These are phyloP conservation scores for Anguilla obscura DNA, from an alignment of 2,797 vertebrate genomes.

Conservation along the genomic window DNA sequence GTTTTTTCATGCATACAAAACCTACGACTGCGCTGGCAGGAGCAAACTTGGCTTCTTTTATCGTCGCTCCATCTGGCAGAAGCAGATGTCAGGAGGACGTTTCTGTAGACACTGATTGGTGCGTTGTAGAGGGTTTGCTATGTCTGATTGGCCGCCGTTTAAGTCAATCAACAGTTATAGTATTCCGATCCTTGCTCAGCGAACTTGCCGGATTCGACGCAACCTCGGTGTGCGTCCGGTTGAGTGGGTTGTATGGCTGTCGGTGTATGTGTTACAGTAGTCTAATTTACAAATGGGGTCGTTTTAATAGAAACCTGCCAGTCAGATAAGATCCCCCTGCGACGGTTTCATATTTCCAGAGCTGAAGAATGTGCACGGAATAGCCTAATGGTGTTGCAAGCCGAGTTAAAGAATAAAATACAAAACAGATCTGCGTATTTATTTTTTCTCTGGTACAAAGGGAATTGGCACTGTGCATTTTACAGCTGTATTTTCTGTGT, in stretches of 20 bases:
- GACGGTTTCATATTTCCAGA: slow-evolving; percentile 32
- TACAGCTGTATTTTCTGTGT: not conserved
- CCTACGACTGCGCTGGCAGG: slow-evolving; percentile 25
- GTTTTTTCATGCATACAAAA: slow-evolving; percentile 27
- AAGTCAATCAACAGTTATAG: slow-evolving; percentile 28
- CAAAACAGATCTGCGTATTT: not conserved
- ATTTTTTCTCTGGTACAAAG: not conserved
- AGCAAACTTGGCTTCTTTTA: slow-evolving; percentile 12
- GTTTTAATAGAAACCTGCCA: slow-evolving; percentile 29
- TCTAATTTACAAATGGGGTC: slow-evolving; percentile 28
- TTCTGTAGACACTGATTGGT: slow-evolving; percentile 33
- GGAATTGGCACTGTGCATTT: not conserved
- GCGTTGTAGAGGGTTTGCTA: not conserved
- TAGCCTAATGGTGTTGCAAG: slow-evolving; percentile 5
- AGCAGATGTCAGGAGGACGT: slow-evolving; percentile 39
- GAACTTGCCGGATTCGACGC: not conserved
- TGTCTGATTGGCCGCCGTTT: slow-evolving; percentile 20
- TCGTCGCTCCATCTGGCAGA: slow-evolving; percentile 34
- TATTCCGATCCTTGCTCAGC: slow-evolving; percentile 11
- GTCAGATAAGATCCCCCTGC: slow-evolving; percentile 24
- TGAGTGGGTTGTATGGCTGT: slow-evolving; percentile 4
- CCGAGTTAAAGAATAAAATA: not conserved
- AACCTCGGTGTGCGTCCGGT: not conserved
- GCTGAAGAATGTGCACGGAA: not conserved
- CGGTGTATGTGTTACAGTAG: slow-evolving; percentile 20